Evolutionary conservation across 2,888 invertebrate genomes (phyloP).

Genomic region (Troides aeacus): DNA sequence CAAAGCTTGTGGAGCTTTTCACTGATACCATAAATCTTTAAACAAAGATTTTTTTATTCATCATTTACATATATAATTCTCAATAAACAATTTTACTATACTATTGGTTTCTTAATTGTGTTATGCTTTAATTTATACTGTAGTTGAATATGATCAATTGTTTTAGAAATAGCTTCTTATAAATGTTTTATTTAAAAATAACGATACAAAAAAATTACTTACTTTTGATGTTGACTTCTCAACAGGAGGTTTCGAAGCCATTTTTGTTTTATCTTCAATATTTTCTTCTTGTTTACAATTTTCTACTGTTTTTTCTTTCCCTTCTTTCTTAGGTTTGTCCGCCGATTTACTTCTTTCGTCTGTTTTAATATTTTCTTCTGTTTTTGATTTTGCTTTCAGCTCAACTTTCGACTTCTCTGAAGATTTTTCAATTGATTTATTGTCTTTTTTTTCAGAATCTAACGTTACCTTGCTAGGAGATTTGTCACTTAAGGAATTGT

Average conservation of each 20-base stretch:
- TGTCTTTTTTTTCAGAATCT: constrained; percentile 37
- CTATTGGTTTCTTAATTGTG: no score
- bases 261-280: constrained; percentile 51
- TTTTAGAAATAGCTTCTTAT: no score
- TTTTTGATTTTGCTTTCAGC: constrained; percentile 30
- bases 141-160: no score
- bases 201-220: constrained; percentile 21
- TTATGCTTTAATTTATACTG: no score
- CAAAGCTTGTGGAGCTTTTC: no score
- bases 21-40: no score
- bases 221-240: constrained; percentile 71
- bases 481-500: constrained; percentile 39
- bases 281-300: constrained; percentile 42
- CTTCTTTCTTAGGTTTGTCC: constrained; percentile 35
- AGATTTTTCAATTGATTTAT: constrained; percentile 30
- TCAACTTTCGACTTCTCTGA: constrained; percentile 28
- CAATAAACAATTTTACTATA: no score
- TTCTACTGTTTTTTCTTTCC: constrained; percentile 44
- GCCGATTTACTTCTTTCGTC: constrained; percentile 44
- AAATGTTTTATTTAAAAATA: no score
- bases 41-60: no score
- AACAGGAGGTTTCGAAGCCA: constrained; percentile 72
- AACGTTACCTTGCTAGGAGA: constrained; percentile 47
- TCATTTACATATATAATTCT: no score
- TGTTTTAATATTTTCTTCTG: constrained; percentile 42